Evolutionary conservation across 1,140 invertebrate genomes (phyloP).

Genomic region (Rhynchophorus ferrugineus): DNA sequence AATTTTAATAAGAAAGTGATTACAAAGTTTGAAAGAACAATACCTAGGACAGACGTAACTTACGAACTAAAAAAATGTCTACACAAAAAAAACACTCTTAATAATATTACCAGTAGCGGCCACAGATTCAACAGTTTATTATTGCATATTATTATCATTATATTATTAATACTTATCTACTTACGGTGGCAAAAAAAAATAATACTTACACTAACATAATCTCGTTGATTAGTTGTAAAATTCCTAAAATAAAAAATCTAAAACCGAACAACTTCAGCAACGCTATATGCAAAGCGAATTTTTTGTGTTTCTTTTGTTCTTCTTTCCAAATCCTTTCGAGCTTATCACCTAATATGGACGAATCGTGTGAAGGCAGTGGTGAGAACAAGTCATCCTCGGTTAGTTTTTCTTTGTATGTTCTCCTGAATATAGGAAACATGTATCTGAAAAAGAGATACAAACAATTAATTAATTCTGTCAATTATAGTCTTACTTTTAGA

Average conservation of each 20-base stretch:
- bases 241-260: constrained; percentile 37
- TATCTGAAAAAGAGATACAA: constrained; percentile 37
- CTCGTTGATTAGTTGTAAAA: constrained; percentile 37
- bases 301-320: constrained; percentile 40
- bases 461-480: no score
- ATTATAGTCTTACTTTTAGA: background rate
- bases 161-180: background rate
- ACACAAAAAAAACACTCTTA: no score
- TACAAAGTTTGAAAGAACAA: no score
- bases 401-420: constrained; percentile 46
- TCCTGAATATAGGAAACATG: constrained; percentile 46
- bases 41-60: no score
- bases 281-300: constrained; percentile 35
- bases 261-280: constrained; percentile 40
- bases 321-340: constrained; percentile 47
- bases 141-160: background rate
- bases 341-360: constrained; percentile 47
- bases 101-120: no score
- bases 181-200: background rate
- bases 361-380: constrained; percentile 49
- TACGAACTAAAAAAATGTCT: no score
- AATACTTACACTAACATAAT: constrained; percentile 37
- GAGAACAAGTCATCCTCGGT: constrained; percentile 51
- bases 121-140: background rate
- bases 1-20: no score